Conservation (phyloP, 2,888 invertebrate genomes). For the Rotaria sp. region DNA sequence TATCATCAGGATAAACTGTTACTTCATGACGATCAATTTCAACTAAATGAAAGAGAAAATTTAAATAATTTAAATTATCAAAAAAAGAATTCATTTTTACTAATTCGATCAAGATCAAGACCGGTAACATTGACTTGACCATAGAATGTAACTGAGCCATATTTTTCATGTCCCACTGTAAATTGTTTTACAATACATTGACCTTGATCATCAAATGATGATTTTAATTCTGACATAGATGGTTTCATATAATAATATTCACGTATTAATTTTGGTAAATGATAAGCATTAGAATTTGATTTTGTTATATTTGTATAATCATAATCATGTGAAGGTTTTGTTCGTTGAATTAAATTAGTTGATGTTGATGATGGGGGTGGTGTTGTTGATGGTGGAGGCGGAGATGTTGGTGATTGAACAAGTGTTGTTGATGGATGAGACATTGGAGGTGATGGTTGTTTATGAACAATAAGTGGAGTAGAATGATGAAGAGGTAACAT, state of each 20-base stretch:
- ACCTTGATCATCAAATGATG: conserved; percentile 26
- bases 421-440: background rate
- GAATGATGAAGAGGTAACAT: conserved; percentile 27
- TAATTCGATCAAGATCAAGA: conserved; percentile 36
- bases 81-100: background rate
- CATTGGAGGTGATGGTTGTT: background rate
- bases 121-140: conserved; percentile 36
- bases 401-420: background rate
- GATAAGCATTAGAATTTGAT: background rate
- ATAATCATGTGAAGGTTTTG: background rate
- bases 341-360: background rate
- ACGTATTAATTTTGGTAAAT: conserved; percentile 20
- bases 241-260: conserved; percentile 36
- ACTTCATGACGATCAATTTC: conserved; percentile 88
- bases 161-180: conserved; percentile 35
- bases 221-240: conserved; percentile 28
- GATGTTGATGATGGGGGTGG: background rate
- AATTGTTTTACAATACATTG: conserved; percentile 39
- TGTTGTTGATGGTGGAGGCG: background rate
- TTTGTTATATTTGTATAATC: background rate
- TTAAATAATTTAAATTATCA: background rate
- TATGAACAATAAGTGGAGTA: conserved; percentile 2
- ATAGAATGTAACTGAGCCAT: conserved; percentile 39
- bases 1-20: conserved; percentile 81
- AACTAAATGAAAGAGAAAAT: conserved; percentile 59